These are phyloP conservation scores for Trichopria drosophilae DNA, from an alignment of 2,888 invertebrate genomes.

Conservation along the genomic window DNA sequence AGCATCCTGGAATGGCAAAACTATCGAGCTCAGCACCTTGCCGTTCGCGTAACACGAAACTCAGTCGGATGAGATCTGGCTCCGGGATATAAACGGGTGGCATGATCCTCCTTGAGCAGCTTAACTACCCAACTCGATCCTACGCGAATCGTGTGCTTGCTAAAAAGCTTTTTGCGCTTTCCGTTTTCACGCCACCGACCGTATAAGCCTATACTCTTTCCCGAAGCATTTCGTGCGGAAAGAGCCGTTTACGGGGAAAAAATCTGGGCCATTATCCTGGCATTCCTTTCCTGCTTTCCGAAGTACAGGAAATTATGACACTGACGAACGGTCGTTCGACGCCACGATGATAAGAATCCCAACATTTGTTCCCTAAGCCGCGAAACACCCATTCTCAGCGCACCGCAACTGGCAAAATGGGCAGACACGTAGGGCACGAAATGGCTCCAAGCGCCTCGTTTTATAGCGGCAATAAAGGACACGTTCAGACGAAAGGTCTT, in stretches of 20 bases:
- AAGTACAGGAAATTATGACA: conserved; percentile 20
- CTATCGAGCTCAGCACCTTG: not conserved
- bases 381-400: too few species aligned
- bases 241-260: too few species aligned
- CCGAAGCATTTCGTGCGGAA: not conserved
- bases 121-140: conserved; percentile 34
- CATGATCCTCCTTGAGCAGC: conserved; percentile 45
- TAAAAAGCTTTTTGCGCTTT: conserved; percentile 35
- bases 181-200: conserved; percentile 14
- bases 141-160: not conserved
- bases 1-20: too few species aligned
- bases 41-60: conserved; percentile 1
- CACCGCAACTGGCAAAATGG: too few species aligned
- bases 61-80: too few species aligned
- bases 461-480: conserved; percentile 16
- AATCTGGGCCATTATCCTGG: too few species aligned
- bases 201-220: not conserved
- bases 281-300: too few species aligned
- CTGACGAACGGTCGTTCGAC: conserved; percentile 20
- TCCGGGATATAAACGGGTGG: conserved; percentile 29
- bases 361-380: too few species aligned
- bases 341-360: too few species aligned
- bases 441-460: conserved; percentile 6
- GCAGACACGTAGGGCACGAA: too few species aligned
- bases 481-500: conserved; percentile 14